Conservation (phyloP, 1,140 invertebrate genomes). For the Halictus rubicundus region DNA sequence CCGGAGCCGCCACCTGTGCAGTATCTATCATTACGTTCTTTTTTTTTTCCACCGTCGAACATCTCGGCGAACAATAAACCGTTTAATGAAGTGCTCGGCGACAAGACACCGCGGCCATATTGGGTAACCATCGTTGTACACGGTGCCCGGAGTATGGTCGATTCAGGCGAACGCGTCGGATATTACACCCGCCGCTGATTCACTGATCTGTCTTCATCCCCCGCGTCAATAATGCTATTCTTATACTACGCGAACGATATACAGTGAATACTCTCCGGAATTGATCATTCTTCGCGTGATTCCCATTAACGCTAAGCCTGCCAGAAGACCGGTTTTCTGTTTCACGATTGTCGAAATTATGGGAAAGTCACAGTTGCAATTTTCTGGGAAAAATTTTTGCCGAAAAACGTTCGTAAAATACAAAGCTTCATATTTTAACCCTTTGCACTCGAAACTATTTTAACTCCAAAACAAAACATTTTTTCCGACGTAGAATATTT, state of each 20-base stretch:
- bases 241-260: not conserved
- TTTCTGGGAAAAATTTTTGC: too few relatives aligned
- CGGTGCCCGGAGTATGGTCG: not conserved
- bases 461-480: too few relatives aligned
- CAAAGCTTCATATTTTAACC: too few relatives aligned
- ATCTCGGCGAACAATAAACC: slow-evolving; percentile 46
- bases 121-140: not conserved
- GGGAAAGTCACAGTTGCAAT: too few relatives aligned
- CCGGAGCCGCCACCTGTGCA: slow-evolving; percentile 17
- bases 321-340: too few relatives aligned
- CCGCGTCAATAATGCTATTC: not conserved
- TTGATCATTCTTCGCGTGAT: slow-evolving; percentile 5
- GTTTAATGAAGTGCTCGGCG: slow-evolving; percentile 49
- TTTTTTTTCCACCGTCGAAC: slow-evolving; percentile 1
- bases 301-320: not conserved
- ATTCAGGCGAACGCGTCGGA: slow-evolving; percentile 25
- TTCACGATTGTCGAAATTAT: too few relatives aligned
- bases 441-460: too few relatives aligned
- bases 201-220: slow-evolving; percentile 18
- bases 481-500: too few relatives aligned
- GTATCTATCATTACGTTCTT: slow-evolving; percentile 30
- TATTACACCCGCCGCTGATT: slow-evolving; percentile 30
- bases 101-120: slow-evolving; percentile 20
- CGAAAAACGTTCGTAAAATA: too few relatives aligned
- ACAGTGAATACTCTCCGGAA: not conserved